These are phyloP conservation scores for Trissonchulus sp. DNA, from an alignment of 2,888 invertebrate genomes.

Conservation along the genomic window DNA sequence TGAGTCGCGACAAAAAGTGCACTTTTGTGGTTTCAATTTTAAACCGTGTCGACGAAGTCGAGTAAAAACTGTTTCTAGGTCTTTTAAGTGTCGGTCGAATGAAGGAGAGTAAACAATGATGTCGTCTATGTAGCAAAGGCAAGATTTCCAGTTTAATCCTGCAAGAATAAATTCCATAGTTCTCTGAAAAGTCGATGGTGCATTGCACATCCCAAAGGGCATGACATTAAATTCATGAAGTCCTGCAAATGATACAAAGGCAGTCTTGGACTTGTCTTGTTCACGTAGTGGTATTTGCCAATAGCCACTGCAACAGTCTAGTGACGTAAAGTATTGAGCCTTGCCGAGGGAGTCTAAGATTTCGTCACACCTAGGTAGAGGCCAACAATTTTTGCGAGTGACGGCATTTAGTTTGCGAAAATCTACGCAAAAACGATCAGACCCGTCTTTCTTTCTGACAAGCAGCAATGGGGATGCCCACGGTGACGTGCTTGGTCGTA, in stretches of 20 bases:
- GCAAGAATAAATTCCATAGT: background rate
- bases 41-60: background rate
- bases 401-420: too few species aligned
- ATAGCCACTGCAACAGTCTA: constrained; percentile 30
- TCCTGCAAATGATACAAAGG: background rate
- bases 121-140: too few species aligned
- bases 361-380: too few species aligned
- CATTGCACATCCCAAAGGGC: constrained; percentile 4
- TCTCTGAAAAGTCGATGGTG: too few species aligned
- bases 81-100: constrained; percentile 16
- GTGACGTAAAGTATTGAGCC: too few species aligned
- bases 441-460: constrained; percentile 46
- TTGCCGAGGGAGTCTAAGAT: too few species aligned
- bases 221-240: too few species aligned
- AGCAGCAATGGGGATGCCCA: constrained; percentile 50
- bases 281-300: constrained; percentile 19
- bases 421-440: too few species aligned
- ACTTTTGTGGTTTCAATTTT: constrained; percentile 20
- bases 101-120: constrained; percentile 11
- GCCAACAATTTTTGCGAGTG: too few species aligned
- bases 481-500: too few species aligned
- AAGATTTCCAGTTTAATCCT: constrained; percentile 19
- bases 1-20: background rate
- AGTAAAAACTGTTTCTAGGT: background rate
- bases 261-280: background rate